A percentile compares a stretch with the other conserved stretches of the same genome.
Evolutionary conservation across 2,113 vertebrate species (phyloP).

Genomic region (Hystrix cristata): DNA sequence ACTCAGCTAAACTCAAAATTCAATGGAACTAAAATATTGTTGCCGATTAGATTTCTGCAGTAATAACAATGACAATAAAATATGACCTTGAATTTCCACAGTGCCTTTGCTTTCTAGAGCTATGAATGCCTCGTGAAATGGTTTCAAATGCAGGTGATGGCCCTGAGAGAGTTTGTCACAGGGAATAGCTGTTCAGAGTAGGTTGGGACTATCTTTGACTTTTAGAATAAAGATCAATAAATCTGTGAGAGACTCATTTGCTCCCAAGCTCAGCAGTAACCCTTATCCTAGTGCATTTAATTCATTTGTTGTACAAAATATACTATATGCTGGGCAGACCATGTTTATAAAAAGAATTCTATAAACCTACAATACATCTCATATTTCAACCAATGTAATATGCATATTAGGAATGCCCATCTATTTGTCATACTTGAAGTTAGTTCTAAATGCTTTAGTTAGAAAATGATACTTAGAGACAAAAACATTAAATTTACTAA

Average conservation of each 20-base stretch:
- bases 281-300: not conserved
- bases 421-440: not conserved
- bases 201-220: not conserved
- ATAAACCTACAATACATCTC: not conserved
- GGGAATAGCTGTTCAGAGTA: not conserved
- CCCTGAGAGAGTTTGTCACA: not conserved
- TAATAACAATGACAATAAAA: not conserved
- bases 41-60: not conserved
- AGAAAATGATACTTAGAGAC: slow-evolving; percentile 33
- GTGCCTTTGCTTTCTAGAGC: not conserved
- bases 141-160: not conserved
- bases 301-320: not conserved
- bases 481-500: not conserved
- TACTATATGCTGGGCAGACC: not conserved
- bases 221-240: not conserved
- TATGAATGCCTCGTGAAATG: not conserved
- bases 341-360: not conserved
- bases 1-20: slow-evolving; percentile 5
- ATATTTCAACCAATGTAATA: not conserved
- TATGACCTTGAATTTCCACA: slow-evolving; percentile 37
- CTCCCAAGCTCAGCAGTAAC: not conserved
- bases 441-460: not conserved
- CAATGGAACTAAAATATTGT: not conserved
- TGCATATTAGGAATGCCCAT: not conserved
- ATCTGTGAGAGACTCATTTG: not conserved